Conservation (phyloP, 2,797 vertebrate genomes). For the Melanotaenia trifasciata region DNA sequence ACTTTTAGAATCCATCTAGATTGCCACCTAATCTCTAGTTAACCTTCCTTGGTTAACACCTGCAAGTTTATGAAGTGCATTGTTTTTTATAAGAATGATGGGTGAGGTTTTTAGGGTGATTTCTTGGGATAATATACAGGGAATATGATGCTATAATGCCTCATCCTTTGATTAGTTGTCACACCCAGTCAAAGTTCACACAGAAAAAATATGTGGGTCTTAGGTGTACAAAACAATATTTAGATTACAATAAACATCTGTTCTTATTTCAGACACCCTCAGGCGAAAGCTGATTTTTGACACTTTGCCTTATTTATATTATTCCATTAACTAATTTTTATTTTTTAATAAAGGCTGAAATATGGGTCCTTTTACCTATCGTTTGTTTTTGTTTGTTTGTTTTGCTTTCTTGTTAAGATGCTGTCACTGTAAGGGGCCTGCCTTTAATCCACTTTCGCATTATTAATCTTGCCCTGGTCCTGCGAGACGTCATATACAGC, state of each 20-base stretch:
- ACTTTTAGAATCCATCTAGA: constrained; percentile 15
- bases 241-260: constrained; percentile 31
- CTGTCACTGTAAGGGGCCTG: constrained; percentile 69
- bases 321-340: constrained; percentile 43
- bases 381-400: constrained; percentile 26
- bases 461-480: constrained; percentile 83
- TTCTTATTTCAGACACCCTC: constrained; percentile 49
- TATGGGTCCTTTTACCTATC: constrained; percentile 50
- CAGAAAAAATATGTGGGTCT: constrained; percentile 47
- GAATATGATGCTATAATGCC: constrained; percentile 36
- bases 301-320: constrained; percentile 67
- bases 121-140: constrained; percentile 14
- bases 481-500: constrained; percentile 80
- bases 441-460: constrained; percentile 83
- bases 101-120: constrained; percentile 5
- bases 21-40: neutral
- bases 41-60: constrained; percentile 2
- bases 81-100: constrained; percentile 16
- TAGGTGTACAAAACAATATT: constrained; percentile 50
- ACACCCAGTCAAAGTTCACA: constrained; percentile 54
- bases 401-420: neutral
- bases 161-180: constrained; percentile 45
- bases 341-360: constrained; percentile 75
- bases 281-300: constrained; percentile 55
- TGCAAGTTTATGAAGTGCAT: neutral